These are phyloP conservation scores for Trinectes maculatus DNA, from an alignment of 2,113 vertebrate genomes.

Conservation along the genomic window DNA sequence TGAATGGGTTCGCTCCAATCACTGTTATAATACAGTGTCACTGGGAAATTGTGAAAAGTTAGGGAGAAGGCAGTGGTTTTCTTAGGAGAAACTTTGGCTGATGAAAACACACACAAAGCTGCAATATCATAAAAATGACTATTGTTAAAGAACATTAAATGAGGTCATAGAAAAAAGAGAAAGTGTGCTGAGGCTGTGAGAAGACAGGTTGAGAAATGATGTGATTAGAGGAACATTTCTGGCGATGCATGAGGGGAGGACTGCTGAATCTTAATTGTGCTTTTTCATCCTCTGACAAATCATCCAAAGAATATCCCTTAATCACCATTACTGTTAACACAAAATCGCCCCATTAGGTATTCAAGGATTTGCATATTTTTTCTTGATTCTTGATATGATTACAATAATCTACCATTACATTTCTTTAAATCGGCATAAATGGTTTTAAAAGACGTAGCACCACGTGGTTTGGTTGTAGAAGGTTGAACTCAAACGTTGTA, in stretches of 20 bases:
- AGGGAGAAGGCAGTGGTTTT: not conserved
- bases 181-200: not conserved
- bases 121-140: not conserved
- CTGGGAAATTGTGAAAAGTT: not conserved
- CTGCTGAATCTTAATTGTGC: not conserved
- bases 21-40: not conserved
- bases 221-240: conserved; percentile 1
- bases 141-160: not conserved
- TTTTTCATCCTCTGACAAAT: conserved; percentile 16
- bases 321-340: not conserved
- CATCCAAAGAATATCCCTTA: not conserved
- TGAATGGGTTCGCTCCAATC: conserved; percentile 2
- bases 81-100: not conserved
- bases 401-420: not conserved
- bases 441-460: not conserved
- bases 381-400: not conserved
- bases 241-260: not conserved
- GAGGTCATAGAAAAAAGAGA: not conserved
- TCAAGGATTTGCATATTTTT: not conserved
- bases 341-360: not conserved
- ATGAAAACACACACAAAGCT: too few relatives aligned
- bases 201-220: not conserved
- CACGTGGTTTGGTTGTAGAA: not conserved
- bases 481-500: conserved; percentile 47
- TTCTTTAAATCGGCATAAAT: not conserved